Evolutionary conservation across 2,888 invertebrate genomes (phyloP).

Genomic region (Tenthredo mesomela): DNA sequence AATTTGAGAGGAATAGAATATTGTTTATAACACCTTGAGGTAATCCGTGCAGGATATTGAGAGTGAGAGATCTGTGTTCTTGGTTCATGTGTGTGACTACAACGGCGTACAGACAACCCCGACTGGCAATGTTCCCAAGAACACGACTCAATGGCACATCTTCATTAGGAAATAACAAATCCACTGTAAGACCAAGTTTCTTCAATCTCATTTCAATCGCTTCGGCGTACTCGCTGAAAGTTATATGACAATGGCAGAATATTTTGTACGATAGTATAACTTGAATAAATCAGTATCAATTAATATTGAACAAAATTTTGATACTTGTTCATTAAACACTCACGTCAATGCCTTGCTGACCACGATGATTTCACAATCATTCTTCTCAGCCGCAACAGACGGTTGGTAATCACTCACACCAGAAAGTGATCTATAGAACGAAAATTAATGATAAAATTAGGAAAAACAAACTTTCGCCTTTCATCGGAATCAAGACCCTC

Average conservation of each 20-base stretch:
- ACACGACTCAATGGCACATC: slow-evolving; percentile 90
- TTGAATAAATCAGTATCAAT: slow-evolving; percentile 19
- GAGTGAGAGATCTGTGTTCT: slow-evolving; percentile 90
- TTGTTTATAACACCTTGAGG: slow-evolving; percentile 87
- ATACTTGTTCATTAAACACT: slow-evolving; percentile 74
- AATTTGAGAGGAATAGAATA: background rate
- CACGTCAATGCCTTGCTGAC: slow-evolving; percentile 91
- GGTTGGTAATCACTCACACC: slow-evolving; percentile 66
- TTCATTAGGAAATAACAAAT: slow-evolving; percentile 94
- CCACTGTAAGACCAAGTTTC: slow-evolving; percentile 88
- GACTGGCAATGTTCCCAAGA: slow-evolving; percentile 91
- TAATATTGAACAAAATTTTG: slow-evolving; percentile 12
- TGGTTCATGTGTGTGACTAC: slow-evolving; percentile 92
- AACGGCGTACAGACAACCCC: slow-evolving; percentile 94
- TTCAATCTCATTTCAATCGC: slow-evolving; percentile 91
- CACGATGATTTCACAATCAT: slow-evolving; percentile 95
- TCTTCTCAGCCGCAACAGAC: slow-evolving; percentile 81
- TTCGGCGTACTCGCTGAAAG: slow-evolving; percentile 90
- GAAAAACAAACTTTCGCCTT: background rate
- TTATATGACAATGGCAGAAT: slow-evolving; percentile 38
- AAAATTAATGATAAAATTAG: background rate
- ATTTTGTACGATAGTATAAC: slow-evolving; percentile 61
- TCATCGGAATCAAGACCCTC: too few relatives aligned
- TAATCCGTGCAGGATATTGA: slow-evolving; percentile 94
- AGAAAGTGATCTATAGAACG: slow-evolving; percentile 57